Percentiles rank a stretch among this genome's conserved stretches.
These are phyloP conservation scores for Danio tinwini DNA, from an alignment of 2,797 vertebrate genomes.

Conservation along the genomic window DNA sequence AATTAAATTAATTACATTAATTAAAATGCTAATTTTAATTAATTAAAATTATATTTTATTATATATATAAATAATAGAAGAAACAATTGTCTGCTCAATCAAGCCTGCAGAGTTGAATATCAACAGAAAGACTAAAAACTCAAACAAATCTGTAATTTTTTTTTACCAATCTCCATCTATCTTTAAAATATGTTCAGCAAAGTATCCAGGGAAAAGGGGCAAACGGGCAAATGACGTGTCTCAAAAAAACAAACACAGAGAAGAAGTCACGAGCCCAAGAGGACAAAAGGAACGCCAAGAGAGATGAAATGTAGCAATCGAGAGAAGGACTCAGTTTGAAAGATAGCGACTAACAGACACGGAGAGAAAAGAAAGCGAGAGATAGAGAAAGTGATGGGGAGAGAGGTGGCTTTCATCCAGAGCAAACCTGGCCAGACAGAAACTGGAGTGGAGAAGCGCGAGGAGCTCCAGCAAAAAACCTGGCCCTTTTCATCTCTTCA, in stretches of 20 bases:
- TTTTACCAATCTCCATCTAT: not conserved
- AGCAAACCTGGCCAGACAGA: conserved; percentile 65
- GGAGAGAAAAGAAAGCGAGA: conserved; percentile 44
- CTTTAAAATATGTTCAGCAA: not conserved
- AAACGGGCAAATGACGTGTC: not conserved
- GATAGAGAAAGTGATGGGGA: conserved; percentile 38
- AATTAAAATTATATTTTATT: no score
- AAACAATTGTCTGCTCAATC: no score
- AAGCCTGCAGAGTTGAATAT: not conserved
- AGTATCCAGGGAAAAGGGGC: not conserved
- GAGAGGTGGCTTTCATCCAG: conserved; percentile 68
- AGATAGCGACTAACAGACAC: conserved; percentile 41
- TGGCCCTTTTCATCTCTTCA: conserved; percentile 77
- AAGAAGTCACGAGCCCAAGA: conserved; percentile 4
- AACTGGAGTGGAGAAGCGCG: conserved; percentile 59
- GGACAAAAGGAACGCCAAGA: conserved; percentile 17
- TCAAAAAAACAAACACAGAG: conserved; percentile 13
- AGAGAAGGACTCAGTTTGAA: conserved; percentile 31
- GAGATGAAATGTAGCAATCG: conserved; percentile 33
- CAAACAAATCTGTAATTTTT: not conserved
- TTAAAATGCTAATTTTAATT: no score
- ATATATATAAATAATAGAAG: no score
- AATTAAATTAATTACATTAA: no score
- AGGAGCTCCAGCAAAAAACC: conserved; percentile 56
- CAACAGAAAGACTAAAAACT: not conserved